Evolutionary conservation across 2,113 vertebrate species (phyloP), one percentile per base, ranked within the genome.

Genomic region (Hydrochoerus hydrochaeris): DNA sequence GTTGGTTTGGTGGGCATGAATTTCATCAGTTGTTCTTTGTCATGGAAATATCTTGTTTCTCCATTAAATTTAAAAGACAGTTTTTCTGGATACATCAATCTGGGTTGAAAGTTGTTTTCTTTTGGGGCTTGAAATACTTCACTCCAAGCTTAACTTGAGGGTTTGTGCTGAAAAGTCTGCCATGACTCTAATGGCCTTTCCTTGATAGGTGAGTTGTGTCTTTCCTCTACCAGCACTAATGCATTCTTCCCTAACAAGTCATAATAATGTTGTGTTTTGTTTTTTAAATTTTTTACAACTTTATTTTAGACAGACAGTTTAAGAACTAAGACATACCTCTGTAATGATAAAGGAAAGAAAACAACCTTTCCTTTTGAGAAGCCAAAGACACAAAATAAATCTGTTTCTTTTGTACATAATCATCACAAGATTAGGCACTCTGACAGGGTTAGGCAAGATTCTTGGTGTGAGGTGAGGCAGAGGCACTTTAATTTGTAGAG

Each of bases 291-390:
- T 98, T 96, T 97, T 87, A 98, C 35, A 98, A 91, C 97, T 99
- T 99, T 99, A 98, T 99, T 99, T 98, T 86, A 92, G 98, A 98
- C n/a, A n/a, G n/a, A n/a, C 98, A 98, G 1, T 75, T 77, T 95
- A 95, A 97, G 80, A 98, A 97, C 95, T 94, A 97, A 94, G 97
- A 98, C 98, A 98, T 92, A 96, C 95, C 88, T 26, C 90, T 96
- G 90, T 96, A 71, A 97, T 0, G 95, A 92, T 95, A 85, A 97
- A 95, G 97, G 84, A 95, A 96, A 95, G 85, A 98, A 97, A 98
- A 82, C 54, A 95, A 84, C 89, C 97, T 96, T 84, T 98, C 97
- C 97, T 98, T 96, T 78, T 96, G 94, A 94, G 97, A 91, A 98
- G 85, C 71, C 57, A 16, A 92, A 95, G 93, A 94, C 97, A 98